phyloP scores from a whole-genome alignment of 92 coral and sea anemone genomes.

The Umimayanthus chanpuru region DNA sequence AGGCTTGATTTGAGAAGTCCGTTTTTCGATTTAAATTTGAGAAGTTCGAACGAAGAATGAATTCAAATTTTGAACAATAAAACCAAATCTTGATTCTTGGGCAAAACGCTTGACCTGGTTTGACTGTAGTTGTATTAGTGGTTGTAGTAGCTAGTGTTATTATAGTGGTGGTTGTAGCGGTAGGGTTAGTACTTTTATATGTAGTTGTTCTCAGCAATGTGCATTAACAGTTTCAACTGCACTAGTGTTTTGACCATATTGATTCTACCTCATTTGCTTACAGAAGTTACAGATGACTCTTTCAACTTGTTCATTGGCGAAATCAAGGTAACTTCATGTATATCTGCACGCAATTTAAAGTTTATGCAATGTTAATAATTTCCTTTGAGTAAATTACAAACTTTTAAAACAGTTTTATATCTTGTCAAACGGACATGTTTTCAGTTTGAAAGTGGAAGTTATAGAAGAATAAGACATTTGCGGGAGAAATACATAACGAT shows the following conservation, averaged over 20 bases:
- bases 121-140: too few species aligned
- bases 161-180: background rate
- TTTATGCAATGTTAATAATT: background rate
- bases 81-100: too few species aligned
- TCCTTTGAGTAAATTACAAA: background rate
- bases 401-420: background rate
- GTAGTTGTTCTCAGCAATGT: background rate
- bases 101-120: too few species aligned
- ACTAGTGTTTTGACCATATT: background rate
- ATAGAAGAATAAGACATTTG: background rate
- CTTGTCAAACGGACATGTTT: background rate
- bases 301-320: conserved; percentile 77
- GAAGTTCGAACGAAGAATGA: too few species aligned
- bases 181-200: background rate
- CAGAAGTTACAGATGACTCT: conserved; percentile 46
- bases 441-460: conserved; percentile 2
- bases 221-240: background rate
- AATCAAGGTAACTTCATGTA: conserved; percentile 59
- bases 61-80: too few species aligned
- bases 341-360: background rate
- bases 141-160: background rate
- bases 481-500: background rate
- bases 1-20: too few species aligned
- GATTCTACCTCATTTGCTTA: conserved; percentile 14
- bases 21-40: too few species aligned